Evolutionary conservation across 2,888 invertebrate genomes (phyloP).

Genomic region (Lagria hirta): DNA sequence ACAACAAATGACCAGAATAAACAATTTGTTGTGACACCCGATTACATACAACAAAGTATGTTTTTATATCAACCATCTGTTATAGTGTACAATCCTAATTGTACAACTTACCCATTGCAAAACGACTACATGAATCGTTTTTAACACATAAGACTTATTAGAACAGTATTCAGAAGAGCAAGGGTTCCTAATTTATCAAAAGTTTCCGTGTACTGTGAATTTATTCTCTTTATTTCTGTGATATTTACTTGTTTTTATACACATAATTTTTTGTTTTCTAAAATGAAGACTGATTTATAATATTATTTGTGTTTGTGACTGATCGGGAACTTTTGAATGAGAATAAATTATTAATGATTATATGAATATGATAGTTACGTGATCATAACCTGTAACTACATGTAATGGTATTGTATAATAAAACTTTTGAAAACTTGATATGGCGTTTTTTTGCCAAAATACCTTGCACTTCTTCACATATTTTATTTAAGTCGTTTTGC

Average conservation of each 20-base stretch:
- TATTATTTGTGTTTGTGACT: conserved; percentile 25
- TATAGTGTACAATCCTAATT: conserved; percentile 54
- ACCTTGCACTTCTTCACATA: conserved; percentile 43
- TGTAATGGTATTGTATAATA: conserved; percentile 41
- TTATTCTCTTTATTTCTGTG: conserved; percentile 35
- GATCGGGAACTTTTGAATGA: conserved; percentile 35
- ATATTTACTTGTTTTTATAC: conserved; percentile 35
- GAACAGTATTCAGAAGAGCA: conserved; percentile 34
- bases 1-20: conserved; percentile 51
- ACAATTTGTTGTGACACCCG: conserved; percentile 85
- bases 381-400: conserved; percentile 36
- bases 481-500: conserved; percentile 48
- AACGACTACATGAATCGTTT: conserved; percentile 47
- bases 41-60: conserved; percentile 93
- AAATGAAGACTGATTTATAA: conserved; percentile 34
- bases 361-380: conserved; percentile 32
- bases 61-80: conserved; percentile 55
- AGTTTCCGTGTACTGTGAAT: conserved; percentile 36
- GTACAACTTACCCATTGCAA: conserved; percentile 53
- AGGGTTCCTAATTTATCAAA: conserved; percentile 38
- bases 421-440: conserved; percentile 38
- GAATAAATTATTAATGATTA: conserved; percentile 12
- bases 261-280: conserved; percentile 28
- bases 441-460: conserved; percentile 42
- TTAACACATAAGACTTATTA: conserved; percentile 27